Evolutionary conservation across 1,140 invertebrate genomes (phyloP).

Genomic region (Ericerus pela): DNA sequence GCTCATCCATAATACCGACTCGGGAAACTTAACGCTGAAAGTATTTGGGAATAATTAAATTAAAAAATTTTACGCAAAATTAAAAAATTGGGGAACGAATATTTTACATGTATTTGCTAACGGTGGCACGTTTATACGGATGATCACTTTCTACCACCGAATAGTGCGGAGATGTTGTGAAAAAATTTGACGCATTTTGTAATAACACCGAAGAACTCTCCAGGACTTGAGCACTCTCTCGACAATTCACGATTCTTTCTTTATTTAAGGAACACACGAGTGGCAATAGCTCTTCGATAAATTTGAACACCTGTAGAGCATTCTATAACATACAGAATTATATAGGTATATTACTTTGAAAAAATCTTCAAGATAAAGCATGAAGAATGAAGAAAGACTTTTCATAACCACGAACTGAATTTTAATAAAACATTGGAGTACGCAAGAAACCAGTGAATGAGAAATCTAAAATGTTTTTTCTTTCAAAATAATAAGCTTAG

Average conservation of each 20-base stretch:
- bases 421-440: background rate
- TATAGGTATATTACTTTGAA: too few relatives aligned
- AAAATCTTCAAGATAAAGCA: slow-evolving; percentile 18
- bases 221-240: background rate
- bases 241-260: background rate
- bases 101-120: slow-evolving; percentile 62
- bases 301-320: slow-evolving; percentile 73
- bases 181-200: slow-evolving; percentile 21
- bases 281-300: slow-evolving; percentile 81
- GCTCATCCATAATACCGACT: slow-evolving; percentile 75
- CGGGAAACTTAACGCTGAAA: slow-evolving; percentile 69
- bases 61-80: background rate
- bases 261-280: slow-evolving; percentile 70
- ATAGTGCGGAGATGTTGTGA: slow-evolving; percentile 68
- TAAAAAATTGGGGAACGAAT: background rate
- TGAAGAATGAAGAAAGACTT: too few relatives aligned
- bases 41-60: slow-evolving; percentile 2
- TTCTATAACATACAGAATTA: slow-evolving; percentile 41
- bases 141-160: slow-evolving; percentile 91
- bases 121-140: slow-evolving; percentile 82
- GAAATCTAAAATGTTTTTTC: too few relatives aligned
- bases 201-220: background rate
- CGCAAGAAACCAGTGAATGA: background rate
- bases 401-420: too few relatives aligned
- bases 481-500: too few relatives aligned